Conservation (phyloP, 1,140 invertebrate genomes). For the Cotesia chilonis region DNA sequence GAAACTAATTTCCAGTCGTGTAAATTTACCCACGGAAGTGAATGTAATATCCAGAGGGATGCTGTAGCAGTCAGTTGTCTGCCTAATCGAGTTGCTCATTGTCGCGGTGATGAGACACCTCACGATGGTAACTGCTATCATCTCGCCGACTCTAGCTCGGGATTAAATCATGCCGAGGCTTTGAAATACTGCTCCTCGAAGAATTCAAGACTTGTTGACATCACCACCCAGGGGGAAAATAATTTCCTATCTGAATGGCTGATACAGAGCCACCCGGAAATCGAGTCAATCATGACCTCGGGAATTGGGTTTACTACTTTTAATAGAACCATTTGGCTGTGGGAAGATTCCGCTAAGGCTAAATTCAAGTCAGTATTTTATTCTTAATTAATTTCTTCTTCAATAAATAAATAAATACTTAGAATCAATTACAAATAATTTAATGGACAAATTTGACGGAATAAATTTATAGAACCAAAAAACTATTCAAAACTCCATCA, state of each 20-base stretch:
- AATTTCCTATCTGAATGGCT: slow-evolving; percentile 71
- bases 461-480: too few species aligned
- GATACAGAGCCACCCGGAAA: slow-evolving; percentile 56
- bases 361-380: slow-evolving; percentile 54
- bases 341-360: slow-evolving; percentile 63
- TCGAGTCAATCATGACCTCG: slow-evolving; percentile 66
- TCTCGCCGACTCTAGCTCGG: slow-evolving; percentile 53
- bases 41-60: slow-evolving; percentile 58
- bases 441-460: too few species aligned
- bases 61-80: slow-evolving; percentile 64
- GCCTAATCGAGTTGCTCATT: slow-evolving; percentile 63
- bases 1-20: slow-evolving; percentile 66
- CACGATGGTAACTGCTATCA: slow-evolving; percentile 65
- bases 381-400: not conserved
- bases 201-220: slow-evolving; percentile 65
- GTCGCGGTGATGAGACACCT: slow-evolving; percentile 62
- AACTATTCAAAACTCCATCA: too few species aligned
- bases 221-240: slow-evolving; percentile 69
- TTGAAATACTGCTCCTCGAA: slow-evolving; percentile 58
- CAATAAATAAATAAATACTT: not conserved
- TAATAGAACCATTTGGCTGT: slow-evolving; percentile 65
- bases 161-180: slow-evolving; percentile 65
- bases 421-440: too few species aligned
- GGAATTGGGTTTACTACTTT: slow-evolving; percentile 66
- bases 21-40: slow-evolving; percentile 55